A percentile compares a stretch with the other conserved stretches of the same genome.
Conservation (phyloP, 1,140 invertebrate species). For the Vanessa atalanta region DNA sequence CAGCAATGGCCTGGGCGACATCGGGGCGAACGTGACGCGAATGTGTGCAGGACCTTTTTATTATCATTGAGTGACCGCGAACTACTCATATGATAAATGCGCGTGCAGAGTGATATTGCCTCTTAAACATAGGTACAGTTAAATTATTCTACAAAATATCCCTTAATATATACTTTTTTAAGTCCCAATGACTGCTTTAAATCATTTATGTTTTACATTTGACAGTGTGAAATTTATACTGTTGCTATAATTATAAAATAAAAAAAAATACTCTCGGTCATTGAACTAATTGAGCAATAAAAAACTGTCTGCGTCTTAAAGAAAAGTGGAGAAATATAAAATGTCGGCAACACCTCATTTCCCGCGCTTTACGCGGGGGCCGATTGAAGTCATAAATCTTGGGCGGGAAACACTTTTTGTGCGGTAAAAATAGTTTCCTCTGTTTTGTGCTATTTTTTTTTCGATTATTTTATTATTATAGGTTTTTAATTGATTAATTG, state of each 20-base stretch:
- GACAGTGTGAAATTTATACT: too few relatives aligned
- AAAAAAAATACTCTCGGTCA: slow-evolving; percentile 9
- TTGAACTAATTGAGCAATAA: slow-evolving; percentile 68
- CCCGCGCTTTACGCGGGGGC: slow-evolving; percentile 72
- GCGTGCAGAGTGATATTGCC: slow-evolving; percentile 7
- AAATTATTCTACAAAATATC: neutral
- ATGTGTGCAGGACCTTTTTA: slow-evolving; percentile 64
- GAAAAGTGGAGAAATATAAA: slow-evolving; percentile 32
- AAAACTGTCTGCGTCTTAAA: slow-evolving; percentile 46
- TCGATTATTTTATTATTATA: slow-evolving; percentile 8
- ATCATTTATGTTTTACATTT: too few relatives aligned
- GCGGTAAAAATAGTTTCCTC: slow-evolving; percentile 76
- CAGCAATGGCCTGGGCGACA: slow-evolving; percentile 71
- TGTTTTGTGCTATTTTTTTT: slow-evolving; percentile 61
- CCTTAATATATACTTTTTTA: too few relatives aligned
- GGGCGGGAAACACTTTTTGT: slow-evolving; percentile 73
- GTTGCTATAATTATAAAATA: too few relatives aligned
- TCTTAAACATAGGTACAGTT: neutral
- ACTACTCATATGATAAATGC: slow-evolving; percentile 19
- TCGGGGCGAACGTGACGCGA: slow-evolving; percentile 65
- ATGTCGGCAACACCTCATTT: slow-evolving; percentile 72
- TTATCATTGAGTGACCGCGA: slow-evolving; percentile 70
- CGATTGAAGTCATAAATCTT: slow-evolving; percentile 73
- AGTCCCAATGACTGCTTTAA: too few relatives aligned
- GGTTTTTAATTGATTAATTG: slow-evolving; percentile 22